A percentile compares a stretch with the other conserved stretches of the same genome.
Evolutionary conservation across 1,140 invertebrate species (phyloP).

Genomic region (Phymorhynchus buccinoides): DNA sequence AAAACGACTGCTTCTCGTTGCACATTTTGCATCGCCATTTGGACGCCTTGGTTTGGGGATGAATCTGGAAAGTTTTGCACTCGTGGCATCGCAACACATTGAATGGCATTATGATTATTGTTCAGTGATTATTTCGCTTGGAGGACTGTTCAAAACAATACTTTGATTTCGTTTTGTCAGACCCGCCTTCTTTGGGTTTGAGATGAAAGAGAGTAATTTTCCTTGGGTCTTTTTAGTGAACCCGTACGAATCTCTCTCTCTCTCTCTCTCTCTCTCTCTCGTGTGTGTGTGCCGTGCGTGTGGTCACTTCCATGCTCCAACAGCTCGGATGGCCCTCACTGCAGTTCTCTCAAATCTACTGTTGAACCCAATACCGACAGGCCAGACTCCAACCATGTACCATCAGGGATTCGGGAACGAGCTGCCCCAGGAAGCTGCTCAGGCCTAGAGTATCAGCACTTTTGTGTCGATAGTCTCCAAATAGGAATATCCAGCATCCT

Average conservation of each 20-base stretch:
- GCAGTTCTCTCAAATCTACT: too few relatives aligned
- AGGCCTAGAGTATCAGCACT: too few relatives aligned
- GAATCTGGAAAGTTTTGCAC: background rate
- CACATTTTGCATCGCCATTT: constrained; percentile 3
- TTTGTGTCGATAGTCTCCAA: too few relatives aligned
- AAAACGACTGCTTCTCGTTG: constrained; percentile 1
- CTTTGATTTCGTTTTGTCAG: background rate
- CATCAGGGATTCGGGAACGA: too few relatives aligned
- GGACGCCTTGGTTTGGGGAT: background rate
- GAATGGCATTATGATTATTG: background rate
- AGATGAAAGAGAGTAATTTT: background rate
- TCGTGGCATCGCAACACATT: background rate
- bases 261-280: background rate
- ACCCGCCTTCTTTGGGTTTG: background rate
- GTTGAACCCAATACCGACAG: too few relatives aligned
- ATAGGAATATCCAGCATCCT: too few relatives aligned
- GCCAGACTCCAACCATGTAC: too few relatives aligned
- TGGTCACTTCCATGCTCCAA: too few relatives aligned
- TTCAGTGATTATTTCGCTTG: background rate
- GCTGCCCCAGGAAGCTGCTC: too few relatives aligned
- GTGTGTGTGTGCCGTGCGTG: background rate
- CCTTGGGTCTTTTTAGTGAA: background rate
- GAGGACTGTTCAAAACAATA: too few relatives aligned
- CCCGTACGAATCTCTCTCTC: background rate
- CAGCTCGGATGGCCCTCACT: too few relatives aligned